phyloP scores from a whole-genome alignment of 1,140 invertebrate genomes.

The Drosophila nasuta region DNA sequence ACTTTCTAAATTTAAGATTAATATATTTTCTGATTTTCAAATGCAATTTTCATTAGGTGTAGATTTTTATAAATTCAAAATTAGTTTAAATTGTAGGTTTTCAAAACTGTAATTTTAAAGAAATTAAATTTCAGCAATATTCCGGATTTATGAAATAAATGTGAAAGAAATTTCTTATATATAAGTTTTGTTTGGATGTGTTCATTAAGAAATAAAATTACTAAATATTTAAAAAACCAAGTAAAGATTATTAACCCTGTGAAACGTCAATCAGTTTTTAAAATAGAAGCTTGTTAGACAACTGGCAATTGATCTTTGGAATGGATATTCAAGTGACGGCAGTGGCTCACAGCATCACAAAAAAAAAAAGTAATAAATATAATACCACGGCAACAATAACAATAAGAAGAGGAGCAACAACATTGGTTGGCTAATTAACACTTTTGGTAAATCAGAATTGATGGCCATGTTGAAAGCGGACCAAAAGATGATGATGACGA shows the following conservation, averaged over 20 bases:
- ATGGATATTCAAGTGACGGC: not conserved
- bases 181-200: too few species aligned
- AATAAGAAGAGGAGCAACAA: slow-evolving; percentile 3
- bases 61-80: too few species aligned
- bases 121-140: too few species aligned
- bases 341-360: not conserved
- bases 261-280: slow-evolving; percentile 24
- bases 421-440: slow-evolving; percentile 72
- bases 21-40: too few species aligned
- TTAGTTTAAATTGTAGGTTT: too few species aligned
- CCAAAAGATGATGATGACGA: slow-evolving; percentile 38
- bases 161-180: too few species aligned
- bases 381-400: not conserved
- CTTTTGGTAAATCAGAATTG: slow-evolving; percentile 82
- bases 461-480: slow-evolving; percentile 75
- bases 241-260: not conserved
- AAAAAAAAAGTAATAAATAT: not conserved
- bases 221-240: not conserved
- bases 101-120: too few species aligned
- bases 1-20: too few species aligned
- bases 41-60: too few species aligned
- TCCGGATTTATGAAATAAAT: too few species aligned
- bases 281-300: slow-evolving; percentile 14
- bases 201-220: too few species aligned
- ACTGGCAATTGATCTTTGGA: not conserved